Evolutionary conservation across 2,797 vertebrate genomes (phyloP), one percentile per base, ranked within the genome.

Genomic region (Chloroceryle inda): DNA sequence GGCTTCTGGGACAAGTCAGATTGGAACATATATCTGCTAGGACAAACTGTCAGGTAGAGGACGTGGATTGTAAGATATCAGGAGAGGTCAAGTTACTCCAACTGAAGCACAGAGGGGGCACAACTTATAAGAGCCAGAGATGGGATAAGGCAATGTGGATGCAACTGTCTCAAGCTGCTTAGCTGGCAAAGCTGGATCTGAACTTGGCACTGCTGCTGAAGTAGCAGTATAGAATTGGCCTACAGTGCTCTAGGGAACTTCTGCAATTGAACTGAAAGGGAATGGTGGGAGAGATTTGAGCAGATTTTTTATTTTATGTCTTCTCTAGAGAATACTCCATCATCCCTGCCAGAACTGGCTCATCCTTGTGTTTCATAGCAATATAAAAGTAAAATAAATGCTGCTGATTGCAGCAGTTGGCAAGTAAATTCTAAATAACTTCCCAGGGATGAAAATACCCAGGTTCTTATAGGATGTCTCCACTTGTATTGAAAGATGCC

Each of bases 121-220:
- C 33, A 85, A 26, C 27, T 76, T 91, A 87, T 61, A 84, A 93
- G 77, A 87, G 50, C 9, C 40, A 80, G 89, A 92, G 63, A 40
- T 4, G 26, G 75, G 75, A 75, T 63, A 52, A 91, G 47, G 67
- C 33, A 91, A 75, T 71, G 71, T 52, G 79, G 67, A 83, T 85
- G 63, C 55, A 89, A 89, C 59, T 82, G 63, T 85, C 61, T 94
- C 89, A 95, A 95, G 74, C 87, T 94, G 96, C 81, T 95, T 96
- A 91, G 52, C 84, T 94, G 91, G 87, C 92, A 91, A 91, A 92
- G 56, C 86, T 85, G 80, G 59, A 71, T 87, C 64, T 88, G 71
- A 87, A 61, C 27, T 94, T 95, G 95, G 96, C 89, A 82, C 12
- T 66, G 71, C 20, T 82, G 91, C 87, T 92, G 89, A 95, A 55